Percentiles rank a stretch among this genome's conserved stretches.
phyloP scores from a whole-genome alignment of 2,888 invertebrate species.

The Microchrysa polita region DNA sequence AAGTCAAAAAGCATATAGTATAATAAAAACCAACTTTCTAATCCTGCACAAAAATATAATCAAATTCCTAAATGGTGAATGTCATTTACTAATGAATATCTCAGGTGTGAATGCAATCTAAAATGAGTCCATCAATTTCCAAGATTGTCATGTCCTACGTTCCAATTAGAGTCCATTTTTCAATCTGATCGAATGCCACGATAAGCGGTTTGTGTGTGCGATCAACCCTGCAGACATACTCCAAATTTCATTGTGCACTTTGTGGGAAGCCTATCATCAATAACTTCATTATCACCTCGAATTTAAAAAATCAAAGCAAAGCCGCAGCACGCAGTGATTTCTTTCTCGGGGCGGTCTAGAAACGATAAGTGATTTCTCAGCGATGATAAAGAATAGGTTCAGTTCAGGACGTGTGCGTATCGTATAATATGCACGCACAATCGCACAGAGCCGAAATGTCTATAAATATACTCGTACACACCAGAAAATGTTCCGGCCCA shows the following conservation, averaged over 20 bases:
- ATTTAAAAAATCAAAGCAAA: background rate
- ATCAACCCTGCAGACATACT: constrained; percentile 28
- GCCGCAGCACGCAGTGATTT: constrained; percentile 10
- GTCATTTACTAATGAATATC: background rate
- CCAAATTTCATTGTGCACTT: constrained; percentile 12
- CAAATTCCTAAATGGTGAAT: background rate
- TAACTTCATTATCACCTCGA: constrained; percentile 37
- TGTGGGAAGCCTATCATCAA: background rate
- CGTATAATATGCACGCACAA: background rate
- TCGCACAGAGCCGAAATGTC: background rate
- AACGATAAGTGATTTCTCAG: constrained; percentile 2
- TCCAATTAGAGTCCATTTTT: background rate
- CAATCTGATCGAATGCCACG: constrained; percentile 14
- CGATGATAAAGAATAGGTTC: constrained; percentile 17
- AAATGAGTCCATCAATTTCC: background rate
- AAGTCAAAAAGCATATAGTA: too few species aligned
- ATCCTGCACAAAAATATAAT: background rate
- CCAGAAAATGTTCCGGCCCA: background rate
- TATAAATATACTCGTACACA: background rate
- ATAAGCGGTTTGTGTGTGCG: constrained; percentile 11
- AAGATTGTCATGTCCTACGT: constrained; percentile 5
- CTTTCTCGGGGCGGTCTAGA: constrained; percentile 22
- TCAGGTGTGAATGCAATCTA: background rate
- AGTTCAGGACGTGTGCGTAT: background rate
- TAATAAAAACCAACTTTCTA: too few species aligned